Percentiles rank a stretch among this genome's conserved stretches.
Evolutionary conservation across 2,113 vertebrate species (phyloP).

Genomic region (Beaufortia kweichowensis): DNA sequence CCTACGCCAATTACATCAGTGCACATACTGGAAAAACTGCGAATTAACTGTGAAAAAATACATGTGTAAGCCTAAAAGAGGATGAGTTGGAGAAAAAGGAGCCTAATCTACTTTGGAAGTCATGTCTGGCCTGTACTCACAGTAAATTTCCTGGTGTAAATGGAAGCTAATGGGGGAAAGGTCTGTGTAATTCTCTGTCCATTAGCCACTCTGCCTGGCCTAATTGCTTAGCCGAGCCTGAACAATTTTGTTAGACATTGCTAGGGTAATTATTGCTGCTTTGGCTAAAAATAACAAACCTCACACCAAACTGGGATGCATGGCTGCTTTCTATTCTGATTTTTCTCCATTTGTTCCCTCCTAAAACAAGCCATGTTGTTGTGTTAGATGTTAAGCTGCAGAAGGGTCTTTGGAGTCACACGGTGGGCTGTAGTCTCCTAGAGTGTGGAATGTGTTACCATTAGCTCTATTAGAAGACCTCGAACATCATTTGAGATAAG

Average conservation of each 20-base stretch:
- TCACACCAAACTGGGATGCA: conserved; percentile 51
- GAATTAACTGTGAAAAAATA: not conserved
- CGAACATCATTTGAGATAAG: not conserved
- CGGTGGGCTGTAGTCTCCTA: too few relatives aligned
- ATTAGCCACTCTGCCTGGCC: conserved; percentile 73
- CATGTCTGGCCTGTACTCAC: conserved; percentile 65
- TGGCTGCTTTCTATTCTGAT: conserved; percentile 13
- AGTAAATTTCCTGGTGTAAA: conserved; percentile 74
- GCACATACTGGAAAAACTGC: not conserved
- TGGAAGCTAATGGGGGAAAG: conserved; percentile 75
- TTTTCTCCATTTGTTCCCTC: conserved; percentile 13
- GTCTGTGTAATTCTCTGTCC: conserved; percentile 75
- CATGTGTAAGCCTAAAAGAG: conserved; percentile 1
- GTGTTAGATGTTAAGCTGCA: not conserved
- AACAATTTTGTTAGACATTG: conserved; percentile 76
- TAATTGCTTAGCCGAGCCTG: conserved; percentile 76
- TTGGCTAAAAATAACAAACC: conserved; percentile 73
- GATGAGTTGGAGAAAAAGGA: conserved; percentile 31
- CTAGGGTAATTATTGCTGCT: conserved; percentile 71
- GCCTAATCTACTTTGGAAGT: conserved; percentile 71
- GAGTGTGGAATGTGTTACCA: not conserved
- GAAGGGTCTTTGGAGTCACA: too few relatives aligned
- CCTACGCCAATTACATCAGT: not conserved
- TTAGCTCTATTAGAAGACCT: not conserved
- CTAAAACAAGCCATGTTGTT: not conserved